phyloP scores from a whole-genome alignment of 1,140 invertebrate genomes.

The Cotesia chilonis region DNA sequence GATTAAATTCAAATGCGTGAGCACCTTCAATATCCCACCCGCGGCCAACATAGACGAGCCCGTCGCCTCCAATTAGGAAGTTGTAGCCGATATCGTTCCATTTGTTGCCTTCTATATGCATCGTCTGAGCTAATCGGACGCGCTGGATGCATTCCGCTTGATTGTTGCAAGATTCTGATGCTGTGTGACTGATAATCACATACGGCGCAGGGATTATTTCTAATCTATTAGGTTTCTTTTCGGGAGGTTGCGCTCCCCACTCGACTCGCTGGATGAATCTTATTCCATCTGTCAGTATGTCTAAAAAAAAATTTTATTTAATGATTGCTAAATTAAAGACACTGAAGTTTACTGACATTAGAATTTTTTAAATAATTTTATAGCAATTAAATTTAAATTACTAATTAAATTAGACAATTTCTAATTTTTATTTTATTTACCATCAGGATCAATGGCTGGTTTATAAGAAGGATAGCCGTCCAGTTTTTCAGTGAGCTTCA shows the following conservation, averaged over 20 bases:
- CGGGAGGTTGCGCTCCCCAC: slow-evolving; percentile 72
- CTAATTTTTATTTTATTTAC: slow-evolving; percentile 8
- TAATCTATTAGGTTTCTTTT: slow-evolving; percentile 59
- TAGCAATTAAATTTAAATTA: too few species aligned
- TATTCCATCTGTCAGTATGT: slow-evolving; percentile 47
- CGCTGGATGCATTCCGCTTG: slow-evolving; percentile 63
- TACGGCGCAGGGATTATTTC: slow-evolving; percentile 71
- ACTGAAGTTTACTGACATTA: too few species aligned
- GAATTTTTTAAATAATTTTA: too few species aligned
- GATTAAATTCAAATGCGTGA: slow-evolving; percentile 76
- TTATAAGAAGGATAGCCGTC: neutral
- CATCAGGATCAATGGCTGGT: slow-evolving; percentile 26
- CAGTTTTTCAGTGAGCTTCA: slow-evolving; percentile 20
- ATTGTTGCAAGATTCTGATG: slow-evolving; percentile 65
- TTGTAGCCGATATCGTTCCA: slow-evolving; percentile 78
- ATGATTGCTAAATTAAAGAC: too few species aligned
- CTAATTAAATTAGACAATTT: neutral
- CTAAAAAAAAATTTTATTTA: slow-evolving; percentile 29
- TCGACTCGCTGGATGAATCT: slow-evolving; percentile 66
- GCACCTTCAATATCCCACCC: slow-evolving; percentile 78
- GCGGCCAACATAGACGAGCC: slow-evolving; percentile 77
- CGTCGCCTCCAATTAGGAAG: slow-evolving; percentile 82
- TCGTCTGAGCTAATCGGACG: slow-evolving; percentile 73
- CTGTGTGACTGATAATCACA: slow-evolving; percentile 82
- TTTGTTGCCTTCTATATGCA: slow-evolving; percentile 74